Conservation (phyloP, 2,113 vertebrate genomes). For the Zosterops lateralis region DNA sequence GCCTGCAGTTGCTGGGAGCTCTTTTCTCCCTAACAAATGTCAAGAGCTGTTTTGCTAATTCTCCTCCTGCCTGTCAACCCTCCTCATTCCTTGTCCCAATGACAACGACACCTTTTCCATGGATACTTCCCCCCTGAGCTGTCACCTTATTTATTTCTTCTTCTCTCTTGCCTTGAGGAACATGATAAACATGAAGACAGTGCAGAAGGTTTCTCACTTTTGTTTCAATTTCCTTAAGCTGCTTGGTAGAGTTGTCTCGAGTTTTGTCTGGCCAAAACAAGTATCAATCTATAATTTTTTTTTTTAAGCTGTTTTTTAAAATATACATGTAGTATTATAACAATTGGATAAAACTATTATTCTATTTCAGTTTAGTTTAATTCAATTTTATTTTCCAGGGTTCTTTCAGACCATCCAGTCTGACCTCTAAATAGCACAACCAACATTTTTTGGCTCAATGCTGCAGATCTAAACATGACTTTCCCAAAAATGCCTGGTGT, state of each 20-base stretch:
- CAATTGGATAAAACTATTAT: neutral
- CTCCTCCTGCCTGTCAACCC: neutral
- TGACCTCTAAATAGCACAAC: neutral
- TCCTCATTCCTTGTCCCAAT: neutral
- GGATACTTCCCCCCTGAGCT: neutral
- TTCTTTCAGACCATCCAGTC: neutral
- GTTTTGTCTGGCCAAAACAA: neutral
- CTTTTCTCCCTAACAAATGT: neutral
- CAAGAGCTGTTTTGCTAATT: neutral
- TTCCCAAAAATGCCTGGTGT: rapidly evolving
- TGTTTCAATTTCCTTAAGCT: neutral
- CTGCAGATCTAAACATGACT: no score
- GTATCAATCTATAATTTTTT: no score
- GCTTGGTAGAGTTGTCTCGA: neutral
- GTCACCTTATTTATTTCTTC: constrained; percentile 1
- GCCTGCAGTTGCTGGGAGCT: neutral
- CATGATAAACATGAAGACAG: neutral
- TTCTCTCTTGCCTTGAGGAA: neutral
- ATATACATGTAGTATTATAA: neutral
- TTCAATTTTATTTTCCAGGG: neutral
- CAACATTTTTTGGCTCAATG: neutral
- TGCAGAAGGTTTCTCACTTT: neutral
- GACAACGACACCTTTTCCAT: neutral
- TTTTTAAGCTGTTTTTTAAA: rapidly evolving
- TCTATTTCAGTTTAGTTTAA: neutral